Conservation (phyloP, 1,140 invertebrate species). For the Drosophila ironensis region DNA sequence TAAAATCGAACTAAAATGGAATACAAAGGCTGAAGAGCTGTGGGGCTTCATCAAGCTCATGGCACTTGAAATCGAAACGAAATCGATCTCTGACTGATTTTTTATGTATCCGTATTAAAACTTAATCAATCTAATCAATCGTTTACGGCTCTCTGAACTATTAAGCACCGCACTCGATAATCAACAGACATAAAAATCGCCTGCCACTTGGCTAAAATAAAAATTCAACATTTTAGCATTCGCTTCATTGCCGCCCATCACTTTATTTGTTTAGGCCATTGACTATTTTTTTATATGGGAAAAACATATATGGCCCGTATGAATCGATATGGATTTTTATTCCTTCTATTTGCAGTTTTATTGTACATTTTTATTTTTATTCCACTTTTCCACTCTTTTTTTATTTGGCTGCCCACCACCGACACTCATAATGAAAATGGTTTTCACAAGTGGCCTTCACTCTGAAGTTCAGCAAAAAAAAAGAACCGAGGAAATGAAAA, state of each 20-base stretch:
- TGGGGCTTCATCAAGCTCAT: conserved; percentile 23
- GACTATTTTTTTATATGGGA: conserved; percentile 10
- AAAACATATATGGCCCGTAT: not conserved
- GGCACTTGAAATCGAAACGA: conserved; percentile 38
- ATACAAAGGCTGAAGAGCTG: conserved; percentile 15
- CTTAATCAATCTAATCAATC: not conserved
- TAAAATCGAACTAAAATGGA: conserved; percentile 49
- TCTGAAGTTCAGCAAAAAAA: conserved; percentile 30
- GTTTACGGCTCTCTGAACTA: not conserved
- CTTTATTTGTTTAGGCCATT: conserved; percentile 75
- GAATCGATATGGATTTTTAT: conserved; percentile 63
- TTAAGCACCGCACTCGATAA: conserved; percentile 24
- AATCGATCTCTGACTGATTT: conserved; percentile 40
- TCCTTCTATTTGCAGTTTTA: conserved; percentile 50
- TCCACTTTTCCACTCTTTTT: conserved; percentile 17
- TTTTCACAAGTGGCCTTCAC: conserved; percentile 65
- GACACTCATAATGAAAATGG: conserved; percentile 74
- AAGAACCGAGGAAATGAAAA: not conserved
- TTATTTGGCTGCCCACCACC: conserved; percentile 34
- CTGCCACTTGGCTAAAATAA: too few relatives aligned
- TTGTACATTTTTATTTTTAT: conserved; percentile 43
- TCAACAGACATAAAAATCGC: conserved; percentile 14
- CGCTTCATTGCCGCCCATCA: conserved; percentile 76
- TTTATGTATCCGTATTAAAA: not conserved
- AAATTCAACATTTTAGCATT: conserved; percentile 43